Conservation (phyloP, 2,888 invertebrate species). For the Thysanoteuthis rhombus region DNA sequence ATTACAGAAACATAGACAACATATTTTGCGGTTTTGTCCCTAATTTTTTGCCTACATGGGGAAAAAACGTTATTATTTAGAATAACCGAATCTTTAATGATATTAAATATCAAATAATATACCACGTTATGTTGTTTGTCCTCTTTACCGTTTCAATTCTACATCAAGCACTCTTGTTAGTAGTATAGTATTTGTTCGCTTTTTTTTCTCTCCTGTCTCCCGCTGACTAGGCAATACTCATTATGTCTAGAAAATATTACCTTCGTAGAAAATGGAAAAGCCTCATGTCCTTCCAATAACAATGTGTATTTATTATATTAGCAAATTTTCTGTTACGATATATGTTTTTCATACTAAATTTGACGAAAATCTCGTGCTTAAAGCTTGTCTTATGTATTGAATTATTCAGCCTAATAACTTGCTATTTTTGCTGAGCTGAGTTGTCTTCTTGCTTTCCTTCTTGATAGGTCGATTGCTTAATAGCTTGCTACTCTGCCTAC, state of each 20-base stretch:
- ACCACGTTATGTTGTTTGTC: not conserved
- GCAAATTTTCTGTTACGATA: not conserved
- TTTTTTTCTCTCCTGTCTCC: not conserved
- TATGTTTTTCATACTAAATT: not conserved
- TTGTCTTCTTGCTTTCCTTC: not conserved
- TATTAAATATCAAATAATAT: not conserved
- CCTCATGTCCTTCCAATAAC: not conserved
- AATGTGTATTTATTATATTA: not conserved
- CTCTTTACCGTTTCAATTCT: not conserved
- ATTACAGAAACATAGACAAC: not conserved
- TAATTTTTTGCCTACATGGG: not conserved
- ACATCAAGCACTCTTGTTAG: not conserved
- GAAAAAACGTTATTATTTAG: not conserved
- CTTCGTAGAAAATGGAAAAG: not conserved
- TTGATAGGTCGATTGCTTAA: not conserved
- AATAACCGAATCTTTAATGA: not conserved
- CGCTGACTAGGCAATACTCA: constrained; percentile 12
- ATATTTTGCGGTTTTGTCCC: not conserved
- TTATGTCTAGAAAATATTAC: not conserved
- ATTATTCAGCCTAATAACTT: not conserved
- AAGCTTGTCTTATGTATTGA: not conserved
- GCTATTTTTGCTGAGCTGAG: not conserved
- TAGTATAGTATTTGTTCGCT: not conserved
- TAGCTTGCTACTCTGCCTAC: not conserved
- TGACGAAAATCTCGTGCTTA: not conserved